Percentiles rank a stretch among this genome's conserved stretches.
phyloP scores from a whole-genome alignment of 2,888 invertebrate species.

The Caenorhabditis afra region DNA sequence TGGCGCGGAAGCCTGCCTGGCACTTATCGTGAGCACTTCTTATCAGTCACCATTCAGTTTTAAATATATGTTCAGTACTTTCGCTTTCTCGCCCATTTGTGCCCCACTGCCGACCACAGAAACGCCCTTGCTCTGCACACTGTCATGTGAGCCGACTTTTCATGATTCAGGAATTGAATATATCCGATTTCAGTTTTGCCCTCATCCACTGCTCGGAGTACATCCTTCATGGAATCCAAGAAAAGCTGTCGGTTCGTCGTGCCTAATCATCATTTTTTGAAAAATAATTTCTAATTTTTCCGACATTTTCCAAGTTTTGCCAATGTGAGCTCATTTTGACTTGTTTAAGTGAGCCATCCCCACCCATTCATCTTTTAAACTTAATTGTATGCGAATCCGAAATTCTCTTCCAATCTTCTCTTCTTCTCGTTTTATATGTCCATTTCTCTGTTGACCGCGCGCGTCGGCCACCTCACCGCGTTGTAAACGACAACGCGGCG shows the following conservation, averaged over 20 bases:
- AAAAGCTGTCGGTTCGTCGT: background rate
- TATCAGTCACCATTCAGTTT: background rate
- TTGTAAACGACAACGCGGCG: background rate
- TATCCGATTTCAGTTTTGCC: constrained; percentile 18
- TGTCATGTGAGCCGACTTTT: constrained; percentile 8
- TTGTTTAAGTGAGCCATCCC: too few relatives aligned
- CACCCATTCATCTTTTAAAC: too few relatives aligned
- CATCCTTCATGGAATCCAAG: constrained; percentile 5
- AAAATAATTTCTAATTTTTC: too few relatives aligned
- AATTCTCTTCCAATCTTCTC: too few relatives aligned
- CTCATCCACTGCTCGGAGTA: constrained; percentile 29
- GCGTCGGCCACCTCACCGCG: background rate
- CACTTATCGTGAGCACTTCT: constrained; percentile 12
- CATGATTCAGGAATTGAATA: too few relatives aligned
- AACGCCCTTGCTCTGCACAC: constrained; percentile 26
- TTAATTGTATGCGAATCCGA: too few relatives aligned
- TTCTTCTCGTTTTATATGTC: too few relatives aligned
- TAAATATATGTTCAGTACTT: constrained; percentile 15
- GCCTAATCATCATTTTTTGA: background rate
- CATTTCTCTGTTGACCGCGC: background rate
- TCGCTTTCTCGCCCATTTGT: constrained; percentile 25
- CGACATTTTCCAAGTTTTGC: too few relatives aligned
- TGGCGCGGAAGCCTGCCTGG: constrained; percentile 9
- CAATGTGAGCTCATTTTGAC: too few relatives aligned
- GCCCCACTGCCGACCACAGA: background rate